phyloP scores from a whole-genome alignment of 2,113 vertebrate genomes.

The Sinocyclocheilus rhinocerous region DNA sequence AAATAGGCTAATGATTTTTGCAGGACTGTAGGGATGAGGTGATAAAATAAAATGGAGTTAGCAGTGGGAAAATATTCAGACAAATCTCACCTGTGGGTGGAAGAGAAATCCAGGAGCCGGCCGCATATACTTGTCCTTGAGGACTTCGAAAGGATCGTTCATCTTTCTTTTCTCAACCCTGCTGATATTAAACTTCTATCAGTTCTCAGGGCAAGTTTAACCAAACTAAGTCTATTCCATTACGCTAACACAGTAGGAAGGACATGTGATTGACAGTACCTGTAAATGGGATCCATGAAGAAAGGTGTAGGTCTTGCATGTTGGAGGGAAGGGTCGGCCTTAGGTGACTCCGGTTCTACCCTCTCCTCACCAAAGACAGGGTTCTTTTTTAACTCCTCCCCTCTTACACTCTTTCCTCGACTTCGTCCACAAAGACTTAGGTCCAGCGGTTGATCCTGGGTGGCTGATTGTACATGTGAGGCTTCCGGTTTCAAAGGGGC shows the following conservation, averaged over 20 bases:
- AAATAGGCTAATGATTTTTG: neutral
- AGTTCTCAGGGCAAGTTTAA: conserved; percentile 64
- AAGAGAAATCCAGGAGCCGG: conserved; percentile 95
- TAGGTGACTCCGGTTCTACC: conserved; percentile 77
- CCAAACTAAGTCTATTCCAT: neutral
- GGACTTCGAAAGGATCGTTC: conserved; percentile 95
- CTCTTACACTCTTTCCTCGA: conserved; percentile 78
- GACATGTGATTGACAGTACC: conserved; percentile 80
- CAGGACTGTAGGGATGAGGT: neutral
- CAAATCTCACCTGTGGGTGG: conserved; percentile 91
- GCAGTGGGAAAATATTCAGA: conserved; percentile 11
- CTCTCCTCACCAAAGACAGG: conserved; percentile 86
- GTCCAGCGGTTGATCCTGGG: conserved; percentile 94
- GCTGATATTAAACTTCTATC: conserved; percentile 88
- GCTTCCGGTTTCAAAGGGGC: conserved; percentile 58
- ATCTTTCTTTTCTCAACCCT: conserved; percentile 99
- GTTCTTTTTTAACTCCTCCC: conserved; percentile 82
- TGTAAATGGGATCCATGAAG: conserved; percentile 99
- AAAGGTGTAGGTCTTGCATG: conserved; percentile 95
- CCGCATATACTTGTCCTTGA: conserved; percentile 99
- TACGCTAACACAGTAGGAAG: neutral
- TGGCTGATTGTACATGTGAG: conserved; percentile 63
- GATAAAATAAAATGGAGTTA: neutral
- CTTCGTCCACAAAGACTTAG: conserved; percentile 90
- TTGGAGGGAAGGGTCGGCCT: conserved; percentile 88